Percentiles rank a stretch among this genome's conserved stretches.
Evolutionary conservation across 2,888 invertebrate species (phyloP).

Genomic region (Abrostola triplasia): DNA sequence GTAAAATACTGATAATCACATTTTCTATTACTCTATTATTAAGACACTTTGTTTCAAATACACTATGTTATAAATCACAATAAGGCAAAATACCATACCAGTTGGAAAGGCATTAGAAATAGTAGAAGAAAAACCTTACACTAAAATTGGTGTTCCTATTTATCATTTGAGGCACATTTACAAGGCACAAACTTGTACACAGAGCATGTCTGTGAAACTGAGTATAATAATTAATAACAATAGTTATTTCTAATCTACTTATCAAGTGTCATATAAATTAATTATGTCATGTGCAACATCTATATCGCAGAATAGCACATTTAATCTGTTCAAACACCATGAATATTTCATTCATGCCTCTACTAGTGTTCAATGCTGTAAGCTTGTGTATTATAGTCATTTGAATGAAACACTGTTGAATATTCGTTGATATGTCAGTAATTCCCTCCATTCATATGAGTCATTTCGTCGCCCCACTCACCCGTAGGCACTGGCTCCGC

Average conservation of each 20-base stretch:
- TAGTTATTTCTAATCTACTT: conserved; percentile 21
- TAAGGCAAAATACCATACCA: conserved; percentile 20
- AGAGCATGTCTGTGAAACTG: conserved; percentile 25
- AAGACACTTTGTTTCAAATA: conserved; percentile 45
- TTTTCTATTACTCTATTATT: conserved; percentile 21
- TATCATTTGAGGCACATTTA: conserved; percentile 47
- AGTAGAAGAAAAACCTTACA: conserved; percentile 15
- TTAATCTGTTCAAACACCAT: conserved; percentile 20
- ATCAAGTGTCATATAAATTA: conserved; percentile 29
- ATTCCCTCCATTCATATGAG: conserved; percentile 93
- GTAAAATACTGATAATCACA: conserved; percentile 29
- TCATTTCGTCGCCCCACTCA: conserved; percentile 97
- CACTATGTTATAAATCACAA: conserved; percentile 37
- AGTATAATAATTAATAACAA: conserved; percentile 37
- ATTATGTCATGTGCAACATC: conserved; percentile 27
- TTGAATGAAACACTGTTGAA: conserved; percentile 31
- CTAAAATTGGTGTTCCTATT: conserved; percentile 25
- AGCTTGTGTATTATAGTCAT: conserved; percentile 29
- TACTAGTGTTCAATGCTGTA: conserved; percentile 27
- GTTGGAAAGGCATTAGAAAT: conserved; percentile 18
- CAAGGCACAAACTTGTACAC: conserved; percentile 54
- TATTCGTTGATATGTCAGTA: conserved; percentile 62
- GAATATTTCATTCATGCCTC: conserved; percentile 27
- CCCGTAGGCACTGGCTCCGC: conserved; percentile 91
- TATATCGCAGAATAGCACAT: conserved; percentile 27